Evolutionary conservation across 2,113 vertebrate species (phyloP), one percentile per base, ranked within the genome.

Genomic region (Calidris pugnax): DNA sequence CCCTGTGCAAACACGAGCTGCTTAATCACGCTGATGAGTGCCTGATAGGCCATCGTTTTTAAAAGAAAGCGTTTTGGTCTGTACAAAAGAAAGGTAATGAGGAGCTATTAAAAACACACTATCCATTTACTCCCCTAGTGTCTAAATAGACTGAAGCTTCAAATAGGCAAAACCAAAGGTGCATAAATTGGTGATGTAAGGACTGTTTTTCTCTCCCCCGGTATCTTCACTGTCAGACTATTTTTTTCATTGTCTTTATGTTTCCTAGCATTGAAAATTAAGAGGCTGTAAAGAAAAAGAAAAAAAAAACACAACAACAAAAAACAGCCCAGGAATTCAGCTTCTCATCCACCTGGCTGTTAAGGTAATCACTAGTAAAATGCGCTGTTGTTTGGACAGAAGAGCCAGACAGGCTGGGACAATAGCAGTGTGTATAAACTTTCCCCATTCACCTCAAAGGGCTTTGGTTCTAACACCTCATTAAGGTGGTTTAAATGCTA

Each of bases 381-480:
- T 22, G 47, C 35, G 18, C 83, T 93, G 94, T 92, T 96, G 92
- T 96, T 96, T 72, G 2, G 9, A 51, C 67, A 30, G 60, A 64
- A 69, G 56, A 91, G 91, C 94, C 96, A 96, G 97, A 95, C 97
- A 2, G 84, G 37, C 77, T 89, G 87, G 62, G 84, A 95, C 96
- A 97, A 95, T 84, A 56, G 88, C 57, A 30, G 26, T 19, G 83
- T 68, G 62, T 93, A 89, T 73, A 95, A 94, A 96, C 92, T 96
- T 96, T 97, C 87, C 74, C 78, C 78, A 92, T 95, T 89, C 93
- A 93, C 89, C 91, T 97, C 96, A 97, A 96, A 97, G 95, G 59
- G 12, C 67, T 87, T 82, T 12, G 24, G 63, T 95, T 89, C 93
- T 96, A 83, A 39, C 97, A 91, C 95, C 94, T 96, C 96, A 68